Percentiles rank a stretch among this genome's conserved stretches.
Conservation (phyloP, 1,140 invertebrate genomes). For the Trichonephila inaurata region DNA sequence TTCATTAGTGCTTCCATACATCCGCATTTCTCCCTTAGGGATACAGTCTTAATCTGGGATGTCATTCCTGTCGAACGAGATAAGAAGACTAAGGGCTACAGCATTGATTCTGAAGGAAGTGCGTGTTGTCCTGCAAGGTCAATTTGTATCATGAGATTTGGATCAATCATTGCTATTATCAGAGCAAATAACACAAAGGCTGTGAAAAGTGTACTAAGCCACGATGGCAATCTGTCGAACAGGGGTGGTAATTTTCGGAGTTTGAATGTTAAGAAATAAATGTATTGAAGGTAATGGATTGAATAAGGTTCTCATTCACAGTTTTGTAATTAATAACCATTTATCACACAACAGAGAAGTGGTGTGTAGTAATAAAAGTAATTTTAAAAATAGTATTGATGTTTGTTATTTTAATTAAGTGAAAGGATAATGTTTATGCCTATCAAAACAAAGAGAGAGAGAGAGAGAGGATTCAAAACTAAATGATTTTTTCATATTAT, state of each 20-base stretch:
- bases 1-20: conserved; percentile 52
- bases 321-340: not conserved
- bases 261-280: not conserved
- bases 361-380: not conserved
- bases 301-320: not conserved
- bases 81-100: conserved; percentile 31
- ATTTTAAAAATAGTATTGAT: too few species aligned
- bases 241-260: not conserved
- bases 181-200: conserved; percentile 28
- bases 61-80: conserved; percentile 34
- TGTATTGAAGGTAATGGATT: not conserved
- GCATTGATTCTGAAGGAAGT: conserved; percentile 41
- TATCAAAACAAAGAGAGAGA: too few species aligned
- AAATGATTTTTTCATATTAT: too few species aligned
- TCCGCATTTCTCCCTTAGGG: conserved; percentile 20
- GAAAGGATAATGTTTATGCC: too few species aligned
- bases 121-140: conserved; percentile 22
- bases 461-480: too few species aligned
- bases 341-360: not conserved
- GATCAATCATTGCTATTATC: conserved; percentile 9
- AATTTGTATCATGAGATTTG: conserved; percentile 27
- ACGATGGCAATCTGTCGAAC: not conserved
- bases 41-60: conserved; percentile 39
- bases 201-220: conserved; percentile 1
- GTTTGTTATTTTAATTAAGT: too few species aligned